phyloP scores from a whole-genome alignment of 2,113 vertebrate genomes.

The Pogona vitticeps region DNA sequence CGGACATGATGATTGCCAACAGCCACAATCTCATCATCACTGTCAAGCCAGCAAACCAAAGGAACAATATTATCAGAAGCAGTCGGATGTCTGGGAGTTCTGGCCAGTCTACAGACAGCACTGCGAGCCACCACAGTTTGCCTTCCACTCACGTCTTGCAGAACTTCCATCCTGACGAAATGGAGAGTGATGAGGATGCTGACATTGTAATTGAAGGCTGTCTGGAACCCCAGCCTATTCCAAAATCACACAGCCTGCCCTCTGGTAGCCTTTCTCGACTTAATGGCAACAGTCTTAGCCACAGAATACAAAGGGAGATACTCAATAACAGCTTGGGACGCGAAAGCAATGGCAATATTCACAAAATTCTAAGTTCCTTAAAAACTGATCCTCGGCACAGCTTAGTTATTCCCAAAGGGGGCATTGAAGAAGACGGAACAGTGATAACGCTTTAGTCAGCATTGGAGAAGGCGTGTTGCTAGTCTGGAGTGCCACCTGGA shows the following conservation, averaged over 20 bases:
- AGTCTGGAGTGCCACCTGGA: conserved; percentile 68
- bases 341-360: conserved; percentile 90
- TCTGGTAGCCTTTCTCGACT: conserved; percentile 81
- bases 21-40: conserved; percentile 98
- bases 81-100: conserved; percentile 91
- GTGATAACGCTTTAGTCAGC: conserved; percentile 91
- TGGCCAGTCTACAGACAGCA: conserved; percentile 90
- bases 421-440: conserved; percentile 93
- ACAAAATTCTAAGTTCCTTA: conserved; percentile 92
- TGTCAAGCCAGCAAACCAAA: conserved; percentile 96
- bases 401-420: conserved; percentile 89
- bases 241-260: conserved; percentile 76
- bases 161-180: conserved; percentile 87
- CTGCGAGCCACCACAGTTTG: conserved; percentile 83
- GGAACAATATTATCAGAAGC: conserved; percentile 92
- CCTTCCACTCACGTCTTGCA: conserved; percentile 73
- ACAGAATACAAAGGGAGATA: conserved; percentile 85
- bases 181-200: conserved; percentile 93
- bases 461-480: conserved; percentile 31
- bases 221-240: conserved; percentile 78
- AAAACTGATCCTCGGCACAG: conserved; percentile 93
- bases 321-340: conserved; percentile 83
- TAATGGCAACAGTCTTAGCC: conserved; percentile 84
- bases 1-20: conserved; percentile 99
- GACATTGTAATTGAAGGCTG: conserved; percentile 94